These are phyloP conservation scores for Phyllostomus hastatus DNA, from an alignment of 2,113 vertebrate species.

Conservation along the genomic window DNA sequence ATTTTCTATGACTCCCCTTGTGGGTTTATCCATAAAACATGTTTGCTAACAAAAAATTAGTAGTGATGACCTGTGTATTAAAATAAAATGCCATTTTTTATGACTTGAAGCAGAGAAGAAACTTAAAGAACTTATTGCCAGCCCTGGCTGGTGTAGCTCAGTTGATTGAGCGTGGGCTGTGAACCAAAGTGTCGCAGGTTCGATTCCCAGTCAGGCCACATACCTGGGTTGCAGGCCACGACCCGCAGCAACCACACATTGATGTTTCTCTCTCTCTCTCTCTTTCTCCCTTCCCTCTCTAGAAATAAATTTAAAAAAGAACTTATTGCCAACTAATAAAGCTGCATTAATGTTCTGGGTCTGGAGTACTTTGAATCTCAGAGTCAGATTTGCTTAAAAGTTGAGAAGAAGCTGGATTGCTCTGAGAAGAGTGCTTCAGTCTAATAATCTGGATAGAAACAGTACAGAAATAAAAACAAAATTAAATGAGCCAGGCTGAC, in stretches of 20 bases:
- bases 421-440: conserved; percentile 43
- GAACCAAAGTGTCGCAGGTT: no score
- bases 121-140: background rate
- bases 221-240: no score
- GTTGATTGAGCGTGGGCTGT: no score
- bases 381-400: conserved; percentile 44
- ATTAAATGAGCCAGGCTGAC: background rate
- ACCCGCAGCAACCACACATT: no score
- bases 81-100: background rate
- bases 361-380: background rate
- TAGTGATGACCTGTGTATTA: background rate
- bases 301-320: background rate
- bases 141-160: no score
- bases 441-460: conserved; percentile 28
- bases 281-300: no score
- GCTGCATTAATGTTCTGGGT: background rate
- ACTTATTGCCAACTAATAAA: conserved; percentile 11
- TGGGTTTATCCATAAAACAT: background rate
- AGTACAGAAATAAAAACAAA: conserved; percentile 38
- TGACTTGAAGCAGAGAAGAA: background rate
- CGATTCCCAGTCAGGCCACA: no score
- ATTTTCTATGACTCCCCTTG: background rate
- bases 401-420: background rate
- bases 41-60: background rate
- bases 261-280: no score